Evolutionary conservation across 2,888 invertebrate species (phyloP).

Genomic region (Camptogramma bilineatum): DNA sequence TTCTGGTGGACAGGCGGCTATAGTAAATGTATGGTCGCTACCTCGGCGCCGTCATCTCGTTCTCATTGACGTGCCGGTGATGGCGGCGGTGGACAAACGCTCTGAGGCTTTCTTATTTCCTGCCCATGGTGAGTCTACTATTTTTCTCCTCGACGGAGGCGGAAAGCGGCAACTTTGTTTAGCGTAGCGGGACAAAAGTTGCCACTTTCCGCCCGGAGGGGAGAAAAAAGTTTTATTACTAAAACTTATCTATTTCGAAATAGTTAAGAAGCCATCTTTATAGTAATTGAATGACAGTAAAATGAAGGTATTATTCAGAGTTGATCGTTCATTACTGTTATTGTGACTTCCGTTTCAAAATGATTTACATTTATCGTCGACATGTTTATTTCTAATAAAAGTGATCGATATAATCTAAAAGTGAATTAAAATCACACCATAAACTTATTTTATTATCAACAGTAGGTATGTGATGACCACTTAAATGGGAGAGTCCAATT

Average conservation of each 20-base stretch:
- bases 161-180: too few relatives aligned
- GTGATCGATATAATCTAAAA: constrained; percentile 43
- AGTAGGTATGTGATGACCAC: constrained; percentile 35
- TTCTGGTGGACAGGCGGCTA: too few relatives aligned
- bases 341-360: constrained; percentile 37
- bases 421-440: constrained; percentile 44
- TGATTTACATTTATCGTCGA: constrained; percentile 37
- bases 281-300: background rate
- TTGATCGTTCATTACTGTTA: constrained; percentile 23
- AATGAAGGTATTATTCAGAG: constrained; percentile 10
- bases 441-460: constrained; percentile 45
- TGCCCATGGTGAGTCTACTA: too few relatives aligned
- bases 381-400: constrained; percentile 43
- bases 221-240: too few relatives aligned
- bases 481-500: constrained; percentile 39
- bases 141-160: too few relatives aligned
- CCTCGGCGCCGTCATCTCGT: too few relatives aligned
- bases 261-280: background rate
- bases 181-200: too few relatives aligned
- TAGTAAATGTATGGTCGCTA: too few relatives aligned
- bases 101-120: too few relatives aligned
- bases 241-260: background rate
- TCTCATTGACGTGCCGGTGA: too few relatives aligned
- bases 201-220: too few relatives aligned
- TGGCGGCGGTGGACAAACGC: too few relatives aligned